Evolutionary conservation across 2,888 invertebrate species (phyloP).

Genomic region (Opisthograptis luteolata): DNA sequence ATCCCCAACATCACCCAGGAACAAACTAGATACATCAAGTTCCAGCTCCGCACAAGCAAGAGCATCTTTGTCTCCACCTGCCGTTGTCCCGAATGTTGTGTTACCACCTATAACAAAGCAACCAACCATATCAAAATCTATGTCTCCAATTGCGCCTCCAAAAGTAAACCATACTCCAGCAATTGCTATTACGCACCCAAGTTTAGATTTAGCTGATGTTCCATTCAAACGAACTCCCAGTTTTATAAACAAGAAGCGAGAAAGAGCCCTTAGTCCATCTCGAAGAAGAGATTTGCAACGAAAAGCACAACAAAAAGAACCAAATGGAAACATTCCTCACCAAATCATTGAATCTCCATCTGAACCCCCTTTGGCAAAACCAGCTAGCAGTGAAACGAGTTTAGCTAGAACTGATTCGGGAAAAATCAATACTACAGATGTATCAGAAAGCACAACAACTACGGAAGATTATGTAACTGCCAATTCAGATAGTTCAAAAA

Average conservation of each 20-base stretch:
- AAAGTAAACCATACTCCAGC: constrained; percentile 78
- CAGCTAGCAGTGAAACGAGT: constrained; percentile 70
- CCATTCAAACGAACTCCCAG: constrained; percentile 79
- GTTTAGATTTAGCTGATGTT: constrained; percentile 76
- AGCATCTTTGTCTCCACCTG: constrained; percentile 75
- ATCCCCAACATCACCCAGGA: constrained; percentile 80
- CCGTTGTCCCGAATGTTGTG: constrained; percentile 71
- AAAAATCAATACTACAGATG: constrained; percentile 89
- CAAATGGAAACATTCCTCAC: constrained; percentile 69
- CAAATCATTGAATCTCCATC: constrained; percentile 69
- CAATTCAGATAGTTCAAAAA: constrained; percentile 89
- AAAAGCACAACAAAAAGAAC: constrained; percentile 71
- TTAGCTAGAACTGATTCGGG: constrained; percentile 89
- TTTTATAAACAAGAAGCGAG: constrained; percentile 79
- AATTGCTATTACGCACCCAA: constrained; percentile 85
- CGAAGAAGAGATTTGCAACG: constrained; percentile 77
- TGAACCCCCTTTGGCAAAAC: constrained; percentile 64
- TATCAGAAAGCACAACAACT: constrained; percentile 94
- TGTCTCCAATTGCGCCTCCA: constrained; percentile 56
- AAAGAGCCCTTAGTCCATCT: constrained; percentile 79
- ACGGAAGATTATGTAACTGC: constrained; percentile 95
- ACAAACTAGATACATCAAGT: constrained; percentile 75
- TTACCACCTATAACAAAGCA: constrained; percentile 80
- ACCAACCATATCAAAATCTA: constrained; percentile 68
- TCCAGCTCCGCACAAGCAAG: constrained; percentile 65